A percentile compares a stretch with the other conserved stretches of the same genome.
phyloP scores from a whole-genome alignment of 2,797 vertebrate genomes.

The Melanogrammus aeglefinus region DNA sequence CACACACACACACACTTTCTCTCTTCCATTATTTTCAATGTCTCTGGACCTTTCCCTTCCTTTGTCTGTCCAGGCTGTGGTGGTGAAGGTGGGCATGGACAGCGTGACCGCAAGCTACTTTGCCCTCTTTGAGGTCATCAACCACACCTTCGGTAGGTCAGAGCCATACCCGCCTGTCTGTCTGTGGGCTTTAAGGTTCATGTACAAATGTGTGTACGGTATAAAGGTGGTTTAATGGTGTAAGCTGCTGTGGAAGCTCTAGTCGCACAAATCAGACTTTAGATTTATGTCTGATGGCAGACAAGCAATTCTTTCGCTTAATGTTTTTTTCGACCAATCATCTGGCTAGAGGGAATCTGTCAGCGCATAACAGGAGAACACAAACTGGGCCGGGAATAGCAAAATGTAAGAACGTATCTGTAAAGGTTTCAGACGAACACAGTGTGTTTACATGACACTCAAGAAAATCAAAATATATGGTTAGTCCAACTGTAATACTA shows the following conservation, averaged over 20 bases:
- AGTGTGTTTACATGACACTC: too few relatives aligned
- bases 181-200: neutral
- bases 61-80: constrained; percentile 79
- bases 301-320: too few relatives aligned
- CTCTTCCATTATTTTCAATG: constrained; percentile 5
- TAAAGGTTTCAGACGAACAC: too few relatives aligned
- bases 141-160: constrained; percentile 92
- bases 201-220: neutral
- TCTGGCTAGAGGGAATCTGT: too few relatives aligned
- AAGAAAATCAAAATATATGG: too few relatives aligned
- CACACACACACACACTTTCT: neutral
- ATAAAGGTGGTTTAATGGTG: neutral
- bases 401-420: too few relatives aligned
- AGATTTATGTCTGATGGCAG: too few relatives aligned
- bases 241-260: neutral
- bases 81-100: constrained; percentile 91
- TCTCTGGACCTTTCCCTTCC: constrained; percentile 3
- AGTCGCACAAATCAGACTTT: too few relatives aligned
- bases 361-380: too few relatives aligned
- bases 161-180: neutral
- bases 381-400: too few relatives aligned
- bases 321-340: too few relatives aligned
- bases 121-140: constrained; percentile 97
- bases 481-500: too few relatives aligned
- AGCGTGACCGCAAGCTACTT: constrained; percentile 95